phyloP scores from a whole-genome alignment of 2,888 invertebrate species.

The Galeruca laticollis region DNA sequence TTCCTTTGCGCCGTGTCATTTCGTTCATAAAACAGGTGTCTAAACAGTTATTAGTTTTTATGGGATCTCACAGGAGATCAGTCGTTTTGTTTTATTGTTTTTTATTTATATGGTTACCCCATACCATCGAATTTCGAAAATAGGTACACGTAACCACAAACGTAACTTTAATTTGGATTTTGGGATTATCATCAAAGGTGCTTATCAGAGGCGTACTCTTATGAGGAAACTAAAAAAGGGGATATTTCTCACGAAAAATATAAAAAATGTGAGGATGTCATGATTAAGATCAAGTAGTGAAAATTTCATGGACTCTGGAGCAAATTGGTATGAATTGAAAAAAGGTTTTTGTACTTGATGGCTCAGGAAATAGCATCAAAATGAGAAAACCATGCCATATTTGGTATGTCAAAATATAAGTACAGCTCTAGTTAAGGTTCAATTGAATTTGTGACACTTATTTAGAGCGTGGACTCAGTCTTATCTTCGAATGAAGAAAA shows the following conservation, averaged over 20 bases:
- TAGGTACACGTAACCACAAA: conserved; percentile 21
- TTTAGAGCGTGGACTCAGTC: too few relatives aligned
- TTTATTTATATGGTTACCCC: conserved; percentile 29
- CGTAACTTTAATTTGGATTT: conserved; percentile 5
- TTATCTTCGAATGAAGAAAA: too few relatives aligned
- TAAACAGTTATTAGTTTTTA: conserved; percentile 47
- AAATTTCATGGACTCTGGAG: too few relatives aligned
- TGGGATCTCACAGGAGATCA: conserved; percentile 39
- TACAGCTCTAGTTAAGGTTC: too few relatives aligned
- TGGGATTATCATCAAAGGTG: background rate
- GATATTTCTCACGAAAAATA: background rate
- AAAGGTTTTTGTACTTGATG: too few relatives aligned
- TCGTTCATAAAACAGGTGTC: conserved; percentile 63
- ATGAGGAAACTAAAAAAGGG: background rate
- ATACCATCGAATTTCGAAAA: conserved; percentile 27
- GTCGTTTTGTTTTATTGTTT: conserved; percentile 42
- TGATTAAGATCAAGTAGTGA: too few relatives aligned
- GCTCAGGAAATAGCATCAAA: too few relatives aligned
- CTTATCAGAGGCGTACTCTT: background rate
- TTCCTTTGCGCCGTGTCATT: conserved; percentile 65
- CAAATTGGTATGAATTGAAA: too few relatives aligned
- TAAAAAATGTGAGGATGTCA: too few relatives aligned
- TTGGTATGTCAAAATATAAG: too few relatives aligned
- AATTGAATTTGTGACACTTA: too few relatives aligned
- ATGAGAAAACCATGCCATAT: too few relatives aligned